phyloP scores from a whole-genome alignment of 2,113 vertebrate species.

The Tautogolabrus adspersus region DNA sequence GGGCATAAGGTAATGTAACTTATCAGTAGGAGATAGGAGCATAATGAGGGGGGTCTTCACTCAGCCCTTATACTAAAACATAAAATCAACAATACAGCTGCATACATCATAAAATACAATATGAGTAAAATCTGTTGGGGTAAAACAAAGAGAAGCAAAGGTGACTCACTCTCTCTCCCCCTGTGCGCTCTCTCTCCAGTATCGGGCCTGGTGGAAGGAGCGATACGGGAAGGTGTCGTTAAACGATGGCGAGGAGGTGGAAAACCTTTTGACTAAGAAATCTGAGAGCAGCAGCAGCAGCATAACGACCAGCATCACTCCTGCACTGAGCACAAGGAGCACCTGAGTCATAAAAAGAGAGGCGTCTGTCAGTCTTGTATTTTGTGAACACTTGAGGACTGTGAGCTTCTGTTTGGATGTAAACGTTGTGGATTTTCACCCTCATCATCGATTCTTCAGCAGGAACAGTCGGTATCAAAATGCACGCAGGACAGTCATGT shows the following conservation, averaged over 20 bases:
- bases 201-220: slow-evolving; percentile 89
- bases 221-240: slow-evolving; percentile 88
- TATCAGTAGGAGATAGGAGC: no score
- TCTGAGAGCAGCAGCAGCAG: slow-evolving; percentile 8
- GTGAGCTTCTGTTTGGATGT: neutral
- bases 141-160: no score
- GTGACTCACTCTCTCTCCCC: neutral
- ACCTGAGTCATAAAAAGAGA: slow-evolving; percentile 29
- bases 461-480: neutral
- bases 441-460: neutral
- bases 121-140: no score
- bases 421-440: neutral
- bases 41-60: no score
- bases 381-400: neutral
- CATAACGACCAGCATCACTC: slow-evolving; percentile 11
- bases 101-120: no score
- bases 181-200: slow-evolving; percentile 74
- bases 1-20: no score
- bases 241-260: slow-evolving; percentile 88
- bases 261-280: slow-evolving; percentile 52
- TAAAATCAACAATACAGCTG: no score
- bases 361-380: no score
- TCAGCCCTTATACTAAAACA: no score
- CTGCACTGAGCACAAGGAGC: slow-evolving; percentile 11
- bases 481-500: slow-evolving; percentile 28